phyloP scores from a whole-genome alignment of 2,113 vertebrate species.

The Telmatochromis sp. region DNA sequence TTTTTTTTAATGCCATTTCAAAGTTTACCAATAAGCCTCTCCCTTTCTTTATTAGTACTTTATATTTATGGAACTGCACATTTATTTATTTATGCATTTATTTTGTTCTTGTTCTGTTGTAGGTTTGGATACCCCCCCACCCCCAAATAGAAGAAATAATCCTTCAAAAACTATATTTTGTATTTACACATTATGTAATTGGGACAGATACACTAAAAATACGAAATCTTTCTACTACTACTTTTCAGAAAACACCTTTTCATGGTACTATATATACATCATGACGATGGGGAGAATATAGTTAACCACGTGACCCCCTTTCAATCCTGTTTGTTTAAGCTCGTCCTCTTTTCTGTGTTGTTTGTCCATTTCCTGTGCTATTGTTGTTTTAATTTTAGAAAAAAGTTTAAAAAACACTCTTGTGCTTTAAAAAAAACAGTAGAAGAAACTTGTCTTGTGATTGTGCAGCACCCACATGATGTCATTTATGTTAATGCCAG shows the following conservation, averaged over 20 bases:
- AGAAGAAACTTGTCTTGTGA: background rate
- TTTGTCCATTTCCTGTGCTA: background rate
- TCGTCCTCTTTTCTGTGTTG: background rate
- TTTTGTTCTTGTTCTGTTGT: background rate
- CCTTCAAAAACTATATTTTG: background rate
- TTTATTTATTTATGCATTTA: fast-evolving
- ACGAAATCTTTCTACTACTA: fast-evolving
- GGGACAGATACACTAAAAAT: background rate
- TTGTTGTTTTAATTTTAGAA: background rate
- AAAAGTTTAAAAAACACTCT: background rate
- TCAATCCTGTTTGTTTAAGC: background rate
- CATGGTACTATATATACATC: background rate
- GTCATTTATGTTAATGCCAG: background rate
- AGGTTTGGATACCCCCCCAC: background rate
- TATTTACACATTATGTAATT: background rate
- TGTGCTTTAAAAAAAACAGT: background rate
- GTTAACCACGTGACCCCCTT: background rate
- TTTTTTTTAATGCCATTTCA: background rate
- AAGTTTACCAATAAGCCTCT: background rate
- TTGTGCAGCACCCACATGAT: background rate
- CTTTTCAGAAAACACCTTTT: background rate
- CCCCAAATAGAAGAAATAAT: background rate
- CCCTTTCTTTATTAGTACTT: background rate
- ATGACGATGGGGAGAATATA: fast-evolving
- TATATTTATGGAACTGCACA: background rate